Evolutionary conservation across 2,888 invertebrate genomes (phyloP), one percentile per base, ranked within the genome.

Genomic region (Xanthorhoe spadicearia): DNA sequence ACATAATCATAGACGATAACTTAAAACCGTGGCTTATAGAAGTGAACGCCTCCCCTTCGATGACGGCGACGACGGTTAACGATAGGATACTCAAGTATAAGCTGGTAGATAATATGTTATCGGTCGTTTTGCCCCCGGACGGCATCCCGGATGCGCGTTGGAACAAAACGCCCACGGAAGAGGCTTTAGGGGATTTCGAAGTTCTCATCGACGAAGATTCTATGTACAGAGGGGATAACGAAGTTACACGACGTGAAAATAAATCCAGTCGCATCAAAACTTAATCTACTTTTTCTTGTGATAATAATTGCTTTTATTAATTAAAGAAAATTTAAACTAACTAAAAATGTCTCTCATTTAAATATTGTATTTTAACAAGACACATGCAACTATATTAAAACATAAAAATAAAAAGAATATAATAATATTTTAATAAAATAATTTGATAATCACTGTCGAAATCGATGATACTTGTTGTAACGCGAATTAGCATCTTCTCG

Each of bases 21-120:
- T 90, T 98, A 54, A 98, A 98, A 85, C 98, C 98, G 0, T 98
- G 98, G 97, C 93, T 98, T 52, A 96, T 98, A 71, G 98, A 98
- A 92, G 97, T 97, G 52, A 99, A 99, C 85, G 98, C 98, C 3
- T 98, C 98, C 2, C 98, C 98, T 0, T 98, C 98, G 0, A 89
- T 98, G 76, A 97, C 97, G 4, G 97, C 98, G 1, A 98, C 98
- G 0, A 98, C 98, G 0, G 96, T 96, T 0, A 98, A 97, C 82
- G 98, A 98, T 87, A 94, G 98, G 77, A 98, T 98, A 79, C 94
- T 98, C 80, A 99, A 99, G 87, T 97, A 97, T 82, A 98, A 98
- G 89, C 93, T 99, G 57, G 96, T 98, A 72, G 98, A 98, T 85
- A 98, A 98, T 88, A 97, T 98, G 76, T 94, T 98, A 77, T 97